Percentiles rank a stretch among this genome's conserved stretches.
These are phyloP conservation scores for Sminthurides aquaticus DNA, from an alignment of 2,888 invertebrate genomes.

Conservation along the genomic window DNA sequence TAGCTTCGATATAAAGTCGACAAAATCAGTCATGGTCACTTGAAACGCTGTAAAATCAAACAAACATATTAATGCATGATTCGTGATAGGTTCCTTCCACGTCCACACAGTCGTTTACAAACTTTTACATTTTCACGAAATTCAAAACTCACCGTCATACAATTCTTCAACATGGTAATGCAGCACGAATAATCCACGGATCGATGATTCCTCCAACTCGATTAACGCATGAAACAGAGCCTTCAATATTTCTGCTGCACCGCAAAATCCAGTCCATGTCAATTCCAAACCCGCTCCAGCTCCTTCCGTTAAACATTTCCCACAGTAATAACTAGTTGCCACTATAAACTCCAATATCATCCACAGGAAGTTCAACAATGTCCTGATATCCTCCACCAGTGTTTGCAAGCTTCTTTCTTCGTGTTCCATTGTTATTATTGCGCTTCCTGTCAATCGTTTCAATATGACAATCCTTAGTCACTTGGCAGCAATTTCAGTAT, in stretches of 20 bases:
- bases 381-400: conserved; percentile 16
- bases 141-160: conserved; percentile 17
- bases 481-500: too few relatives aligned
- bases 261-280: conserved; percentile 9
- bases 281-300: neutral
- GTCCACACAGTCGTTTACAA: neutral
- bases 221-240: conserved; percentile 11
- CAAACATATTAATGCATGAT: neutral
- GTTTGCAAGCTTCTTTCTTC: conserved; percentile 15
- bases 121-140: neutral
- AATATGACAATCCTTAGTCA: too few relatives aligned
- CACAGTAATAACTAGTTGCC: conserved; percentile 17
- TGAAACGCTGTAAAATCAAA: conserved; percentile 17
- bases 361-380: conserved; percentile 2
- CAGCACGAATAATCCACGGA: conserved; percentile 9
- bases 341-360: conserved; percentile 14
- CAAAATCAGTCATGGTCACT: conserved; percentile 10
- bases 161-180: conserved; percentile 19
- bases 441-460: too few relatives aligned
- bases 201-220: conserved; percentile 17
- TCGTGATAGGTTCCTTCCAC: too few relatives aligned
- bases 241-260: conserved; percentile 2
- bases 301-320: conserved; percentile 17
- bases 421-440: too few relatives aligned
- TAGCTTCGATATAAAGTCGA: conserved; percentile 2